Evolutionary conservation across 2,888 invertebrate genomes (phyloP), one percentile per base, ranked within the genome.

Genomic region (Drosophila affinis): DNA sequence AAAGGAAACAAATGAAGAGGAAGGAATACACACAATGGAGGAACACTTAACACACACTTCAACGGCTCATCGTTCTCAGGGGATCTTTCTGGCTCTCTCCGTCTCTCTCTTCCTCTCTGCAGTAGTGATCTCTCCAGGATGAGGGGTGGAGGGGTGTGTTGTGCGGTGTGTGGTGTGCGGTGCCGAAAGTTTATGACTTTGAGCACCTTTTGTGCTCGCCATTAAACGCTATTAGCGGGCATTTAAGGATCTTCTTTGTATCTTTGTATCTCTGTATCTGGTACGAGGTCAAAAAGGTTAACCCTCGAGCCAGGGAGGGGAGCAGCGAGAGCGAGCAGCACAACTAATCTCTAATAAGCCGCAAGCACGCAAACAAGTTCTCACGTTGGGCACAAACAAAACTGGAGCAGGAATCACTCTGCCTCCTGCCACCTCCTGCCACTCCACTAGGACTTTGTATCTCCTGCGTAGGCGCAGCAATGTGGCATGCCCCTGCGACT

Each of bases 301-400:
- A 32, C 4, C 39, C 47, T 27, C 58, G 55, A 34, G 21, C 21
- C 3, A 32, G 52, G 68, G 45, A 85, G 77, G 75, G 78, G 76
- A 81, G 21, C 21, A 21, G 18, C 2, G 34, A 12, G 5, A 14
- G 12, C 4, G 34, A 78, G 80, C 62, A 72, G 77, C 73, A 63
- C 72, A 71, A 77, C 77, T 89, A 81, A 88, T 81, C 86, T 81
- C 86, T 90, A 90, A 90, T 90, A 88, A 88, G 81, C 75, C 78
- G 77, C 81, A 61, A 85, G 79, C 90, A 90, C 91, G 90, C 91
- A 77, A 90, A 84, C 81, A 87, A 87, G 83, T 84, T 89, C 39
- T 39, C 83, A 88, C 91, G 87, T 91, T 91, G 90, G 91, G n/a
- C 14, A 24, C n/a, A 24, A n/a, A 39, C n/a, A 91, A 91, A 90